Percentiles rank a stretch among this genome's conserved stretches.
Conservation (phyloP, 2,888 invertebrate genomes). For the Priocnemis perturbator region DNA sequence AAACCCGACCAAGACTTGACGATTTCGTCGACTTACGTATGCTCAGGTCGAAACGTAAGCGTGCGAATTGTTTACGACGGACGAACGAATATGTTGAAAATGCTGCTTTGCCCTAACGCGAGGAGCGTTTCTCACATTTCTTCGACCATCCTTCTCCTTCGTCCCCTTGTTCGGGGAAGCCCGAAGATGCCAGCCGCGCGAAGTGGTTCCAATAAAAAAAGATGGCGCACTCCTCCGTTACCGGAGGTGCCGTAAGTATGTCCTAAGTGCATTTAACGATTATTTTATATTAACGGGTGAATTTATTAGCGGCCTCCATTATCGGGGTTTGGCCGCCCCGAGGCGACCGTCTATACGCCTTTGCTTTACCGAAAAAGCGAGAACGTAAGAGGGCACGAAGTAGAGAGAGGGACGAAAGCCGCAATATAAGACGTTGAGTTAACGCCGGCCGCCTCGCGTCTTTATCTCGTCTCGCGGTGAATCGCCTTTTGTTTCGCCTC, state of each 20-base stretch:
- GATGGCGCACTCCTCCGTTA: constrained; percentile 42
- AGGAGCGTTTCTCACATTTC: constrained; percentile 9
- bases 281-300: constrained; percentile 71
- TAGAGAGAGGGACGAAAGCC: constrained; percentile 38
- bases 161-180: constrained; percentile 26
- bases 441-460: constrained; percentile 44
- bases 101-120: constrained; percentile 13
- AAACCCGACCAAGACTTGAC: not conserved
- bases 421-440: constrained; percentile 46
- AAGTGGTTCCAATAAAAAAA: constrained; percentile 66
- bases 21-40: not conserved
- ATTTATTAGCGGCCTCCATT: constrained; percentile 72
- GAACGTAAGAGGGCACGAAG: constrained; percentile 37
- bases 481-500: constrained; percentile 53
- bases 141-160: not conserved
- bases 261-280: constrained; percentile 73
- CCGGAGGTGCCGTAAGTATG: constrained; percentile 65
- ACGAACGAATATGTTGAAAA: constrained; percentile 29
- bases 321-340: constrained; percentile 64
- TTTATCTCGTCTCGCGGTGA: constrained; percentile 51
- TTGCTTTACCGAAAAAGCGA: constrained; percentile 34
- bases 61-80: too few species aligned
- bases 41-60: too few species aligned
- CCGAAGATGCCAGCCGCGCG: constrained; percentile 46
- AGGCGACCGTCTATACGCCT: constrained; percentile 28